These are phyloP conservation scores for Diuraphis noxia DNA, from an alignment of 1,140 invertebrate genomes.

Conservation along the genomic window DNA sequence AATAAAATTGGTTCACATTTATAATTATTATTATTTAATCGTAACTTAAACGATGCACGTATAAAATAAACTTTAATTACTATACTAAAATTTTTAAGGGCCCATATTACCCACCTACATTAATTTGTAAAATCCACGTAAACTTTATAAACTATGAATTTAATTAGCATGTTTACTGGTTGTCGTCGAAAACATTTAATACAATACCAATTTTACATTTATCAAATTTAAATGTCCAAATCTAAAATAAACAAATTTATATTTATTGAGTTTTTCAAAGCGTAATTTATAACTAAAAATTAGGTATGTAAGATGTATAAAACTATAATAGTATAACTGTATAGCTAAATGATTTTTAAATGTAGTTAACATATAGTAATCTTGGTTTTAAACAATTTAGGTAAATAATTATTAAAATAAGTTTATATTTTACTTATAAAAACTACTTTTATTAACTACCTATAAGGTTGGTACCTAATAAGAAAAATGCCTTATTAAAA, in stretches of 20 bases:
- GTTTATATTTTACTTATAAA: not conserved
- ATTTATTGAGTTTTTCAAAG: not conserved
- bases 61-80: not conserved
- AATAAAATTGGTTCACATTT: no score
- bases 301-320: not conserved
- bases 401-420: not conserved
- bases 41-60: not conserved
- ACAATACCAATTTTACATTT: not conserved
- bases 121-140: not conserved
- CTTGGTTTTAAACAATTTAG: not conserved
- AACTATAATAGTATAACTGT: accelerated
- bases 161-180: not conserved
- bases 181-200: not conserved
- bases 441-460: not conserved
- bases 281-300: not conserved
- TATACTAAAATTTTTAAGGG: not conserved
- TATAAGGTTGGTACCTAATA: not conserved
- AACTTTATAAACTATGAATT: not conserved
- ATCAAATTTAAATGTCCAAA: not conserved
- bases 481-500: constrained; percentile 17
- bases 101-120: not conserved
- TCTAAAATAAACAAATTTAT: not conserved
- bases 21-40: not conserved
- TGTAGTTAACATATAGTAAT: not conserved
- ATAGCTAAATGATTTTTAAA: not conserved